Evolutionary conservation across 1,140 invertebrate genomes (phyloP).

Genomic region (Zaprionus taronus): DNA sequence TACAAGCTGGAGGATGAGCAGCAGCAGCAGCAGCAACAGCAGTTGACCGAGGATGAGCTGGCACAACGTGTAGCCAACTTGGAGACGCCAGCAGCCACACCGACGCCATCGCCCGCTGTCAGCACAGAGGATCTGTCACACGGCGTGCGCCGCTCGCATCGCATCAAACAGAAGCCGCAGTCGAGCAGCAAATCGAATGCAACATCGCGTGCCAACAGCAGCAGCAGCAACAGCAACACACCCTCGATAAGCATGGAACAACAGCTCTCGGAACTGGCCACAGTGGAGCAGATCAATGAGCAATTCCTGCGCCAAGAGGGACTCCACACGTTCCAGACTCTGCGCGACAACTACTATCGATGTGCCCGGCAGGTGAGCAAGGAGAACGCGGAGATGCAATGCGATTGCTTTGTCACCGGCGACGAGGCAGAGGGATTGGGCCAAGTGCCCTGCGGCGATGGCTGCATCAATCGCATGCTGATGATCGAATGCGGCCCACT

Average conservation of each 20-base stretch:
- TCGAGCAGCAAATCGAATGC: constrained; percentile 55
- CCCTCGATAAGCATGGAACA: constrained; percentile 68
- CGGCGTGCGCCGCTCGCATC: constrained; percentile 75
- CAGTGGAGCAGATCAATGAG: constrained; percentile 74
- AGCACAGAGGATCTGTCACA: constrained; percentile 36
- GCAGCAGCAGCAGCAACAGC: constrained; percentile 36
- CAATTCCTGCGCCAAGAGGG: constrained; percentile 85
- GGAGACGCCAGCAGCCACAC: constrained; percentile 51
- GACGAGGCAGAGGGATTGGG: constrained; percentile 90
- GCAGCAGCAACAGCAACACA: constrained; percentile 16
- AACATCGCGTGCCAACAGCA: constrained; percentile 43
- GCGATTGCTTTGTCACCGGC: constrained; percentile 89
- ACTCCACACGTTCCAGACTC: constrained; percentile 91
- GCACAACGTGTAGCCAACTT: constrained; percentile 57
- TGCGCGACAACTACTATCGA: constrained; percentile 94
- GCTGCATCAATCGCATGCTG: constrained; percentile 97
- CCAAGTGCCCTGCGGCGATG: constrained; percentile 95
- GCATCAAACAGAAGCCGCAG: constrained; percentile 77
- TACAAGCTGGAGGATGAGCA: constrained; percentile 73
- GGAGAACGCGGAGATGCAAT: constrained; percentile 97
- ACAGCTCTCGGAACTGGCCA: constrained; percentile 67
- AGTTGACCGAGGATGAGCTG: constrained; percentile 44
- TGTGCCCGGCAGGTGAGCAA: constrained; percentile 92
- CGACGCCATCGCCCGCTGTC: constrained; percentile 15
- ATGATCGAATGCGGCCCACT: constrained; percentile 98